Conservation (phyloP, 2,797 vertebrate genomes). For the Pangasius djambal region DNA sequence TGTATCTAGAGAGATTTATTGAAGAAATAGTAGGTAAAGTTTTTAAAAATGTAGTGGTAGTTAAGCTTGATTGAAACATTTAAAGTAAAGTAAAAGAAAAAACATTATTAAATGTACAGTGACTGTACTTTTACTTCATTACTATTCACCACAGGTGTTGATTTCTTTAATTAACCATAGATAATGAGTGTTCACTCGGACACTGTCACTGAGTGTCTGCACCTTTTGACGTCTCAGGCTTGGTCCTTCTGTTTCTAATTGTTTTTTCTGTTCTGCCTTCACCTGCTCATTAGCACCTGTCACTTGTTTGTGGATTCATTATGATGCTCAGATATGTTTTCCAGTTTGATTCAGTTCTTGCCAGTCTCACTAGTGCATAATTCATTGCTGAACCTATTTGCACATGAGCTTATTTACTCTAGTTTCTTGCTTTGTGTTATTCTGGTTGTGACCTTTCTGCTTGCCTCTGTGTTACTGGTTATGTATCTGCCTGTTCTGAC, state of each 20-base stretch:
- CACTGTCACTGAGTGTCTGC: neutral
- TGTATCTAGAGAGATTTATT: neutral
- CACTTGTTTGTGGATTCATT: constrained; percentile 18
- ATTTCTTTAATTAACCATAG: constrained; percentile 37
- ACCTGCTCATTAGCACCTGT: neutral
- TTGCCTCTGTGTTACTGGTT: neutral
- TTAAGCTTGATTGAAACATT: neutral
- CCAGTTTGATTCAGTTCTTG: neutral
- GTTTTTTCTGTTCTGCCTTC: neutral
- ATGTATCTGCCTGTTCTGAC: neutral
- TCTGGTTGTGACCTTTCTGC: constrained; percentile 3
- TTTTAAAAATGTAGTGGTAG: neutral
- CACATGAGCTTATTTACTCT: neutral
- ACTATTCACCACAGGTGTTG: neutral
- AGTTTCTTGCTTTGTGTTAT: neutral
- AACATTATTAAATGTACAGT: neutral
- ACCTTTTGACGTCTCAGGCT: neutral
- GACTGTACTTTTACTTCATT: neutral
- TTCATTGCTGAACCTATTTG: neutral
- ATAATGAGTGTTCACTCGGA: constrained; percentile 7
- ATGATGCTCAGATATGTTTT: constrained; percentile 2
- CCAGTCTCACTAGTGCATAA: neutral
- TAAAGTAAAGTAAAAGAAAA: neutral
- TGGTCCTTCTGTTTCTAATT: constrained; percentile 9
- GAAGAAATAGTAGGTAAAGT: neutral